Evolutionary conservation across 2,113 vertebrate species (phyloP).

Genomic region (Brachyhypopomus occidentalis): DNA sequence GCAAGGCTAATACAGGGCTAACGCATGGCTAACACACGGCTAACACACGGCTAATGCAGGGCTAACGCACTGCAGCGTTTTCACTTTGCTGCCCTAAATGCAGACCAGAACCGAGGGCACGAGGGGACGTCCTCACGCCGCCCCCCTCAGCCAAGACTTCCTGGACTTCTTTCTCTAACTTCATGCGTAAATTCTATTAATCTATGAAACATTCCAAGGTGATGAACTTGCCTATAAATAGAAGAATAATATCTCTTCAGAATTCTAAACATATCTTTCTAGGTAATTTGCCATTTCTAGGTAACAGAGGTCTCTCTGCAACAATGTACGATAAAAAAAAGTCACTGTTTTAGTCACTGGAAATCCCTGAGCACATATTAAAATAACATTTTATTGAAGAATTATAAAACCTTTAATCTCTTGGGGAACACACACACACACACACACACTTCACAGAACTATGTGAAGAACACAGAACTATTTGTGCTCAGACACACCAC

Average conservation of each 20-base stretch:
- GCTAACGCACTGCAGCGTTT: not conserved
- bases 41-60: too few species aligned
- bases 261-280: conserved; percentile 4
- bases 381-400: too few species aligned
- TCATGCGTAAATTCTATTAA: conserved; percentile 8
- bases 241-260: not conserved
- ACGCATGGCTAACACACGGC: too few species aligned
- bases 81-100: not conserved
- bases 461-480: too few species aligned
- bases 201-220: not conserved
- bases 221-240: not conserved
- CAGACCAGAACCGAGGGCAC: not conserved
- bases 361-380: too few species aligned
- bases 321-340: too few species aligned
- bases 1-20: too few species aligned
- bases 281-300: not conserved
- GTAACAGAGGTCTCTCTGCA: not conserved
- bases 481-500: not conserved
- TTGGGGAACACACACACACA: too few species aligned
- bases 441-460: too few species aligned
- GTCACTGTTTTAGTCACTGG: too few species aligned
- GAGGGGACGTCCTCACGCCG: not conserved
- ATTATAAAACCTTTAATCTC: too few species aligned
- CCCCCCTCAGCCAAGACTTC: not conserved
- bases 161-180: not conserved